Evolutionary conservation across 1,140 invertebrate genomes (phyloP), one percentile per base, ranked within the genome.

Genomic region (Pogonus chalceus): DNA sequence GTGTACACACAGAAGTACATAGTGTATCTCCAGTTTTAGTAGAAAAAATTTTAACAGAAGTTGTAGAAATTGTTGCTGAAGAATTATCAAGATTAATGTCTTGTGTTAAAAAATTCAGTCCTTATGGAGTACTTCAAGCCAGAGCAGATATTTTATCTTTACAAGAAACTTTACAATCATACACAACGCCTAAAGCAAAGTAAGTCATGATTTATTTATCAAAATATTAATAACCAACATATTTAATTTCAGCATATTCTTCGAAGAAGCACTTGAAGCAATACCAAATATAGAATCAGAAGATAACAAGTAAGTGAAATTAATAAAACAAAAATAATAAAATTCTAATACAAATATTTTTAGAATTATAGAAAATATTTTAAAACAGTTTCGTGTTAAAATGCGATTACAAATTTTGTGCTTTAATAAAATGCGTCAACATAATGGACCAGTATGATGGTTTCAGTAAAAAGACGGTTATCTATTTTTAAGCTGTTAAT

Each of bases 1-100:
- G 87, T 54, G 90, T 98, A 4, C 91, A 94, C 72, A 87, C 90
- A 10, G 92, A 96, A 79, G 91, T 95, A 65, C 70, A 85, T 64
- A 79, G 83, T 39, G 84, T 95, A 9, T 90, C 88, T 23, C 88
- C 90, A 21, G 77, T 79, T 24, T 73, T 93, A 61, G 73, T 92
- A 22, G 71, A 80, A 4, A 76, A 79, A 23, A 86, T 96, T 22
- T 75, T 96, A 60, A 83, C 82, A 18, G 86, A 90, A 63, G 88
- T 96, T 53, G 84, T 93, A 16, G 87, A 95, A 73, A 91, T 85
- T 1, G 86, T 96, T 56, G 85, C 88, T 52, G 92, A 96, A 73
- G 94, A 96, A 75, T 73, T 96, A 49, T 84, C 86, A 16, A 76
- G 92, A 20, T 74, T 96, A 1, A 87, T 92, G 76, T 84, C 85